A percentile compares a stretch with the other conserved stretches of the same genome.
Conservation (phyloP, 1,140 invertebrate species). For the Drosophila varians region DNA sequence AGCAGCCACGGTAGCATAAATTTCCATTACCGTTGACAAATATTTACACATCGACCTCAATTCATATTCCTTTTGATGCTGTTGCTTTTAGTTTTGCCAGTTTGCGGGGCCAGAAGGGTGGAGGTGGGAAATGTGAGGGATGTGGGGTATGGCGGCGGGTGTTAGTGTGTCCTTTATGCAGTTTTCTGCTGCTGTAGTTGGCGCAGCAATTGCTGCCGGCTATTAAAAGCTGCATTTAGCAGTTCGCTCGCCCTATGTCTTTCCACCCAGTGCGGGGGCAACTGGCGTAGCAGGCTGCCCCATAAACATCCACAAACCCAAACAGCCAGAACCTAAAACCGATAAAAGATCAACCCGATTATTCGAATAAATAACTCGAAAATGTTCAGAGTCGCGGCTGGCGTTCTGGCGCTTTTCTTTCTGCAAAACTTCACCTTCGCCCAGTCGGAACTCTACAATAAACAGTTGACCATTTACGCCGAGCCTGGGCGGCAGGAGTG, state of each 20-base stretch:
- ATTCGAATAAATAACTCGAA: constrained; percentile 2
- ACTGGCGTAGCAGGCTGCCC: background rate
- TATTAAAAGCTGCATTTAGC: constrained; percentile 63
- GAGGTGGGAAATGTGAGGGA: background rate
- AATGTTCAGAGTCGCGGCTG: constrained; percentile 51
- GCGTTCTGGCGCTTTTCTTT: background rate
- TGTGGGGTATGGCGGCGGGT: background rate
- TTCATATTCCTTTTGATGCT: constrained; percentile 82
- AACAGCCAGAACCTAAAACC: background rate
- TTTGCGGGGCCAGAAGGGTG: background rate
- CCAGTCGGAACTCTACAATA: constrained; percentile 73
- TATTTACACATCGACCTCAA: constrained; percentile 82
- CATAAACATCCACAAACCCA: background rate
- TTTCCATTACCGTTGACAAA: constrained; percentile 82
- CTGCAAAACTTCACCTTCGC: background rate
- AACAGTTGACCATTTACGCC: constrained; percentile 88
- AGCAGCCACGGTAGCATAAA: constrained; percentile 68
- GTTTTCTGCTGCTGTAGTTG: constrained; percentile 28
- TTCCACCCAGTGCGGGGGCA: too few species aligned
- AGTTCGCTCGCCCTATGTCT: constrained; percentile 7
- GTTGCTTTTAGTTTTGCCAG: constrained; percentile 74
- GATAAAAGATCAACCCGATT: background rate
- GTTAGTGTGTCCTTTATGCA: constrained; percentile 36
- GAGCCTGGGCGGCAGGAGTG: constrained; percentile 88
- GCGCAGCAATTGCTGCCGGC: constrained; percentile 36